Evolutionary conservation across 1,140 invertebrate genomes (phyloP).

Genomic region (Brachionus manjavacas): DNA sequence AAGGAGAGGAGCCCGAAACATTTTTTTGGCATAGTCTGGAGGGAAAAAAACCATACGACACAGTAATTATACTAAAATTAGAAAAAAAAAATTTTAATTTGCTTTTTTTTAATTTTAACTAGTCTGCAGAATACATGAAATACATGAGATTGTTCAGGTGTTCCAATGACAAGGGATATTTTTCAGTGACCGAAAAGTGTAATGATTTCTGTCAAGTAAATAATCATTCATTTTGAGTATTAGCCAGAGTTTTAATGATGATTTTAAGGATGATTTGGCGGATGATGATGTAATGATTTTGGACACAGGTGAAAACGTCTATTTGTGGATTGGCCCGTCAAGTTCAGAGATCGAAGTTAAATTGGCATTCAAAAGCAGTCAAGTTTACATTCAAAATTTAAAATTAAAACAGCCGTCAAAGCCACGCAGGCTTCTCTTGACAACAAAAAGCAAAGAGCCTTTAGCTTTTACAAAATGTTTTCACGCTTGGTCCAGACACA

Average conservation of each 20-base stretch:
- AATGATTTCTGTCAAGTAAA: constrained; percentile 90
- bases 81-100: neutral
- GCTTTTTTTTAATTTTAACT: neutral
- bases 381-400: constrained; percentile 96
- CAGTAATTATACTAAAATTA: constrained; percentile 46
- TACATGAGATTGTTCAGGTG: constrained; percentile 91
- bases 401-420: constrained; percentile 86
- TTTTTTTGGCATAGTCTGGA: constrained; percentile 96
- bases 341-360: constrained; percentile 98
- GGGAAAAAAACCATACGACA: constrained; percentile 84
- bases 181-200: constrained; percentile 97
- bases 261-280: constrained; percentile 76
- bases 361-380: constrained; percentile 93
- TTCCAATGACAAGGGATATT: constrained; percentile 98
- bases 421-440: constrained; percentile 64
- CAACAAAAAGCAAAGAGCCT: constrained; percentile 27
- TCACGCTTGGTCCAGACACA: constrained; percentile 80
- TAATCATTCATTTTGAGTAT: neutral
- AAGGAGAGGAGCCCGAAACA: constrained; percentile 96
- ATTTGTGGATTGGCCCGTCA: constrained; percentile 90
- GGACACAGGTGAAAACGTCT: constrained; percentile 95
- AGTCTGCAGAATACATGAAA: constrained; percentile 81
- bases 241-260: neutral
- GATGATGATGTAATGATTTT: constrained; percentile 99
- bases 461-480: constrained; percentile 81